Evolutionary conservation across 1,140 invertebrate genomes (phyloP), one percentile per base, ranked within the genome.

Genomic region (Oppia nitens): DNA sequence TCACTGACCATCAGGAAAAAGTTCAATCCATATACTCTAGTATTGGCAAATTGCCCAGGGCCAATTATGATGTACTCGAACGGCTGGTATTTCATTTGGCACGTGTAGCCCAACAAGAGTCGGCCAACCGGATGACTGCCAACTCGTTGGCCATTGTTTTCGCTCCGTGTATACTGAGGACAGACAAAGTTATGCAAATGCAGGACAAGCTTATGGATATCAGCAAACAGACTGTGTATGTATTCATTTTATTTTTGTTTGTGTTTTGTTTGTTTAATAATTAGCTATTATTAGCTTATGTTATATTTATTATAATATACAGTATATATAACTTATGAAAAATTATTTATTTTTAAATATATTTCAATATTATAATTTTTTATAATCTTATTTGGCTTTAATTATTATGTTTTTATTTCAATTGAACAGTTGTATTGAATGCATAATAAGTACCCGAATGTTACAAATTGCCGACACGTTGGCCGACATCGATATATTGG

Each of bases 141-240:
- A 86, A 85, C 65, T 85, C 87, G 47, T 72, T 97, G 55, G 87
- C 92, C 20, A 92, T 95, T 64, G 87, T 96, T 49, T 95, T 95
- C 74, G 89, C 90, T 12, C 92, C 92, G 6, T 94, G 89, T 72
- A 85, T 96, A 54, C 73, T 96, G 57, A 76, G 89, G 53, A 88
- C 87, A 29, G 85, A 86, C 70, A 83, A 87, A 68, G 71, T 80
- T 49, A 76, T 91, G 53, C 86, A 87, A 28, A 89, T 88, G 17
- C 90, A 94, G 72, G 89, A 90, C 68, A 86, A 85, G 64, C 75
- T 93, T 53, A 80, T 82, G 64, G 72, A 76, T 57, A 72, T 77
- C 47, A 66, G 70, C 20, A 71, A 73, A 65, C 74, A 77, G 64
- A 74, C 72, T 29, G 55, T 68, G 70, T 74, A 67, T 67, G 70